A percentile compares a stretch with the other conserved stretches of the same genome.
These are phyloP conservation scores for Tineola bisselliella DNA, from an alignment of 2,888 invertebrate genomes.

Conservation along the genomic window DNA sequence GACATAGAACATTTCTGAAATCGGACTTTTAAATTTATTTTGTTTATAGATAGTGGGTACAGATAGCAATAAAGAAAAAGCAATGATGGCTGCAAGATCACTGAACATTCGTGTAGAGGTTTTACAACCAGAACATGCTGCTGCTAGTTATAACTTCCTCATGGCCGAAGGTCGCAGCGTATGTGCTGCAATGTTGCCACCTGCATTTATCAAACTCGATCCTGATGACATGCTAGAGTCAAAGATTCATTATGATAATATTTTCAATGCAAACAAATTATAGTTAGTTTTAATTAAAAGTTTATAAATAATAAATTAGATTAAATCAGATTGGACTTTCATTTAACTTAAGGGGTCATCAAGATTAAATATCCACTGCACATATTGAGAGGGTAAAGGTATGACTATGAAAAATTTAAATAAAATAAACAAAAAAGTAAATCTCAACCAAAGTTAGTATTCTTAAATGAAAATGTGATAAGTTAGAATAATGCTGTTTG, in stretches of 20 bases:
- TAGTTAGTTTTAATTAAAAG: neutral
- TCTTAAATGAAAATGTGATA: too few species aligned
- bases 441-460: too few species aligned
- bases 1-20: neutral
- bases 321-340: too few species aligned
- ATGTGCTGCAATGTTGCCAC: constrained; percentile 77
- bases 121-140: constrained; percentile 83
- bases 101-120: constrained; percentile 76
- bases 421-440: too few species aligned
- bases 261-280: constrained; percentile 35
- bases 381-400: too few species aligned
- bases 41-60: constrained; percentile 38
- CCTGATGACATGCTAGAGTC: constrained; percentile 70
- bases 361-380: too few species aligned
- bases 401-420: too few species aligned
- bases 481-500: too few species aligned
- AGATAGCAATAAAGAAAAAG: constrained; percentile 31
- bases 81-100: constrained; percentile 29
- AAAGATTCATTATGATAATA: constrained; percentile 63
- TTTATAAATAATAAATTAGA: neutral
- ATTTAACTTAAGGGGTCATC: too few species aligned
- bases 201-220: constrained; percentile 53
- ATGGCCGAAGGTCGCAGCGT: constrained; percentile 78
- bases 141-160: constrained; percentile 91
- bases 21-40: neutral